phyloP scores from a whole-genome alignment of 1,140 invertebrate species.

The Luehdorfia chinensis region DNA sequence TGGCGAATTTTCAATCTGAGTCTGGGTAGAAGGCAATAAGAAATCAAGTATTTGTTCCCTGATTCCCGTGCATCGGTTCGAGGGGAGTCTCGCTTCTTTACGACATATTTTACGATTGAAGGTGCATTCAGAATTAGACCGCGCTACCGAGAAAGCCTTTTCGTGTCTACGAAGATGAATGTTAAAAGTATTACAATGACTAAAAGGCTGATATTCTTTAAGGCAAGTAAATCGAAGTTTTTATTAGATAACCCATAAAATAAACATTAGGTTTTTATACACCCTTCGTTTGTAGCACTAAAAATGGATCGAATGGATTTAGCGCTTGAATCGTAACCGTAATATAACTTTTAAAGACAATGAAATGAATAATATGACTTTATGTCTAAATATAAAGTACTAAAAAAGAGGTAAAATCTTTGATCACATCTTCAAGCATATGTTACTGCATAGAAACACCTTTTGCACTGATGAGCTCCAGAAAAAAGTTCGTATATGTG shows the following conservation, averaged over 20 bases:
- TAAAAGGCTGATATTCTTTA: constrained; percentile 36
- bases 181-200: constrained; percentile 72
- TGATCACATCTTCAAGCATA: constrained; percentile 7
- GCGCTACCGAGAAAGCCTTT: constrained; percentile 61
- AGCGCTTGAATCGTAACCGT: constrained; percentile 16
- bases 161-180: constrained; percentile 67
- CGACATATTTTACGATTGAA: constrained; percentile 75
- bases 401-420: constrained; percentile 11
- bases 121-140: constrained; percentile 74
- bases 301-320: constrained; percentile 18
- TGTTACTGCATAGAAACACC: too few species aligned
- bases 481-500: too few species aligned
- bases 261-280: constrained; percentile 17
- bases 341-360: constrained; percentile 19
- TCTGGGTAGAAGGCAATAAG: constrained; percentile 73
- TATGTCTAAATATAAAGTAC: constrained; percentile 18
- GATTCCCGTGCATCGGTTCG: constrained; percentile 65
- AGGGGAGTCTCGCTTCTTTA: constrained; percentile 68
- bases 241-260: constrained; percentile 26
- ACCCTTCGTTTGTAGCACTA: constrained; percentile 18
- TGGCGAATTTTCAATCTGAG: constrained; percentile 75
- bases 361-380: constrained; percentile 16
- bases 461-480: too few species aligned
- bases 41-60: constrained; percentile 75
- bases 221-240: constrained; percentile 36